These are phyloP conservation scores for Matsumurasca onukii DNA, from an alignment of 1,140 invertebrate genomes.

Conservation along the genomic window DNA sequence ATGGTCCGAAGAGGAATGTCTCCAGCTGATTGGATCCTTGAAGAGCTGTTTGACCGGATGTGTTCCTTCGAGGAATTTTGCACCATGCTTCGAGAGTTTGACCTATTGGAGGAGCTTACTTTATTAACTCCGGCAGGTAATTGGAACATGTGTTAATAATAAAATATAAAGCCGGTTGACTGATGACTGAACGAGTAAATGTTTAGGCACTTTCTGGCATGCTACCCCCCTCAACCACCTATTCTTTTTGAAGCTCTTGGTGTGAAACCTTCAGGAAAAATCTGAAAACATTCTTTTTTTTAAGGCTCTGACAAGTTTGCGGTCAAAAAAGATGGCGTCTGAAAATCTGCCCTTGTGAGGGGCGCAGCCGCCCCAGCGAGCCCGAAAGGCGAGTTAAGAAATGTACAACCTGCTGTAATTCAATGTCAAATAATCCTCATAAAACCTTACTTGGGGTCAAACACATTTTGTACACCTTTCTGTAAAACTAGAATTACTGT, in stretches of 20 bases:
- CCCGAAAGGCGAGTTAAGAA: not conserved
- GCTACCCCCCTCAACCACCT: no score
- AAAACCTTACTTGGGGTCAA: not conserved
- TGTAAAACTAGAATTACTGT: not conserved
- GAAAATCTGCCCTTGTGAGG: no score
- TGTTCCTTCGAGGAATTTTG: conserved; percentile 9
- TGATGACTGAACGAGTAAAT: no score
- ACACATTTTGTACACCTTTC: not conserved
- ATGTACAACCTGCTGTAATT: not conserved
- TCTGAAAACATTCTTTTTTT: no score
- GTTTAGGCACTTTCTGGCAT: no score
- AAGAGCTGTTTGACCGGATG: conserved; percentile 10
- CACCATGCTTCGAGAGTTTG: conserved; percentile 13
- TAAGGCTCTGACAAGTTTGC: no score
- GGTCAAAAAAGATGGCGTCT: no score
- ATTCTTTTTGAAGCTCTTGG: no score
- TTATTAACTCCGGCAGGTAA: not conserved
- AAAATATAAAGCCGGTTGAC: not conserved
- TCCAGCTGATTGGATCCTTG: not conserved
- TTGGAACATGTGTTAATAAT: not conserved
- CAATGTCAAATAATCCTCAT: not conserved
- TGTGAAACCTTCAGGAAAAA: no score
- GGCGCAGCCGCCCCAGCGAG: no score
- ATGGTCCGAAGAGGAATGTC: not conserved
- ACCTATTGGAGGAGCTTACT: conserved; percentile 6